Base-by-base conservation (phyloP, 2,797 vertebrate genomes). In the Acrocephalus scirpaceus region DNA sequence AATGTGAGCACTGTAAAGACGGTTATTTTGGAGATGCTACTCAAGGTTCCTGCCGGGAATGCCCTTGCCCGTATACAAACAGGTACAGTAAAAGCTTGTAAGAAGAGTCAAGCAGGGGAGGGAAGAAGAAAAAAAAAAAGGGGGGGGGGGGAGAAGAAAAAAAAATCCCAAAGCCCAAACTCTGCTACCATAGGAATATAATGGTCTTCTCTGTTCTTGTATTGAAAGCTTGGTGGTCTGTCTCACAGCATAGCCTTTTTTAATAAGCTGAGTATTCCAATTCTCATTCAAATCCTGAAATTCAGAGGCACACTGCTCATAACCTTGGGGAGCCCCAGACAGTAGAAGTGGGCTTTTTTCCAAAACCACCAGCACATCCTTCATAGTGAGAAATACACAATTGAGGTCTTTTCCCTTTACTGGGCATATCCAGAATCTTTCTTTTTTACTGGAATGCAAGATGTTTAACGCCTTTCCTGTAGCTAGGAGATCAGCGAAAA, bases 1-100 rank as follows among this genome's bases (percentile, higher is more conserved):
- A 97, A 86, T 99, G 99, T 93, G 99, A 99, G 36, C 98, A 32
- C 79, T 99, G 99, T 97, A 98, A 98, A 95, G 98, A 99, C 5
- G 99, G 99, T 83, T 98, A 99, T 97, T 99, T 98, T 72, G 98
- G 98, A 73, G 98, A 98, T 22, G 97, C 98, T 3, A 95, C 96
- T 89, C 98, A 93, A 23, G 98, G 97, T 65, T 97, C 97, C 82
- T 99, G 99, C 88, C 97, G 45, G 3, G 65, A 97, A 78, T 99
- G 99, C 88, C 98, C 98, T 0, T 99, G 99, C 92, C 99, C 99
- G 27, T 98, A 97, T 25, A 93, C 98, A 82, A 99, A 98, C 98
- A 99, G 98, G 99, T 99, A 97, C 86, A 76, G 72, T 56, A 50
- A 54, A 75, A 44, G 10, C 7, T 60, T 38, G 9, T 42, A 42